Conservation (phyloP, 2,797 vertebrate genomes). For the Taenioides sp. region DNA sequence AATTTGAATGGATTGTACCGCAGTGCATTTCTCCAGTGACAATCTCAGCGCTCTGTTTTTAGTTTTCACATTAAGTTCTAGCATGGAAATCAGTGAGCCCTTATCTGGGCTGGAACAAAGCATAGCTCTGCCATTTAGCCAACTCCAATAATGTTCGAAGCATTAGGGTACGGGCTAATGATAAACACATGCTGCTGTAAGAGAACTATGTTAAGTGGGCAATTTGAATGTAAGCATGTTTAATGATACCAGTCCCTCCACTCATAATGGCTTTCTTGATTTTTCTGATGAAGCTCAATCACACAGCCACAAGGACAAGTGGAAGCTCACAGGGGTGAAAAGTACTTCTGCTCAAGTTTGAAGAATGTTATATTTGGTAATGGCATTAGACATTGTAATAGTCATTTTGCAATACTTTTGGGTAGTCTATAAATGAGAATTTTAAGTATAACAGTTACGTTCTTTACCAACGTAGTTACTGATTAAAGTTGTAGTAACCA, state of each 20-base stretch:
- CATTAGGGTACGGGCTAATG: slow-evolving; percentile 79
- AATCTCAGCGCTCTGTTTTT: slow-evolving; percentile 28
- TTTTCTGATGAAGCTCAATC: slow-evolving; percentile 56
- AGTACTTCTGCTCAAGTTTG: neutral
- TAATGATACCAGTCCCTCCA: slow-evolving; percentile 69
- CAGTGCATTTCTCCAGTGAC: slow-evolving; percentile 23
- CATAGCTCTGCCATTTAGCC: slow-evolving; percentile 72
- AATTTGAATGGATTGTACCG: neutral
- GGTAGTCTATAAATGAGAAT: too few relatives aligned
- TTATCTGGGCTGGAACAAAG: slow-evolving; percentile 75
- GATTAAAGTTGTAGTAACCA: neutral
- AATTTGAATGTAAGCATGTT: slow-evolving; percentile 80
- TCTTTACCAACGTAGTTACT: neutral
- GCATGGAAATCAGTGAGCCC: slow-evolving; percentile 66
- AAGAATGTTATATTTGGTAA: neutral
- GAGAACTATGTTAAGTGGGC: slow-evolving; percentile 80
- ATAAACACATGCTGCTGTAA: slow-evolving; percentile 81
- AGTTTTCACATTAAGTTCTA: slow-evolving; percentile 45
- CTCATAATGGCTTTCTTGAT: slow-evolving; percentile 69
- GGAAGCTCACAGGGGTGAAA: neutral
- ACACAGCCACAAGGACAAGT: slow-evolving; percentile 29
- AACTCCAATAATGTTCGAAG: slow-evolving; percentile 79
- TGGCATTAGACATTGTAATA: too few relatives aligned
- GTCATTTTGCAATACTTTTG: too few relatives aligned
- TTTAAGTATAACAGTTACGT: too few relatives aligned